Conservation (phyloP, 2,888 invertebrate species). For the Hoplodrina ambigua region DNA sequence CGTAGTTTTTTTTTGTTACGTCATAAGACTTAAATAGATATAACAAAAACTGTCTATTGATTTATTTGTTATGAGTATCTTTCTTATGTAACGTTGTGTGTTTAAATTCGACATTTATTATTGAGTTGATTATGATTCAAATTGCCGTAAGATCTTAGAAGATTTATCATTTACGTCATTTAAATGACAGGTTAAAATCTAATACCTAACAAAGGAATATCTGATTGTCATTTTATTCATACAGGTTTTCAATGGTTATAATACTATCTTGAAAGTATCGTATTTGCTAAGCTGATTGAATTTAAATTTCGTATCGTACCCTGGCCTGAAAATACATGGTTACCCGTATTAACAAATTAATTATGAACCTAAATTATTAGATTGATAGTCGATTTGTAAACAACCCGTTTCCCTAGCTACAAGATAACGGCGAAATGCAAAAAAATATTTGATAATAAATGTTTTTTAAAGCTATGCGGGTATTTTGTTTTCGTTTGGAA, state of each 20-base stretch:
- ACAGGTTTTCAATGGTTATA: not conserved
- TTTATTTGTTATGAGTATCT: constrained; percentile 10
- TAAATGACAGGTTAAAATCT: constrained; percentile 9
- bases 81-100: not conserved
- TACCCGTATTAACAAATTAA: too few species aligned
- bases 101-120: constrained; percentile 3
- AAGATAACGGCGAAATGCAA: too few species aligned
- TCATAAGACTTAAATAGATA: constrained; percentile 16
- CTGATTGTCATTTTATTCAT: not conserved
- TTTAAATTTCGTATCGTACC: too few species aligned
- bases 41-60: constrained; percentile 15
- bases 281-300: not conserved
- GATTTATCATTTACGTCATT: constrained; percentile 3
- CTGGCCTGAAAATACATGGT: too few species aligned
- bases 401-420: too few species aligned
- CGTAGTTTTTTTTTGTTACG: constrained; percentile 48
- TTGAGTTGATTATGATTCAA: constrained; percentile 1
- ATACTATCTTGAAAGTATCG: constrained; percentile 1
- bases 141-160: not conserved
- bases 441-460: too few species aligned
- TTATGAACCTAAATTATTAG: too few species aligned
- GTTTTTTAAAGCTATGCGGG: too few species aligned
- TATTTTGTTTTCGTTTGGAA: too few species aligned
- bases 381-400: too few species aligned
- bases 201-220: not conserved